Evolutionary conservation across 2,113 vertebrate genomes (phyloP), one percentile per base, ranked within the genome.

Genomic region (Hystrix brachyura): DNA sequence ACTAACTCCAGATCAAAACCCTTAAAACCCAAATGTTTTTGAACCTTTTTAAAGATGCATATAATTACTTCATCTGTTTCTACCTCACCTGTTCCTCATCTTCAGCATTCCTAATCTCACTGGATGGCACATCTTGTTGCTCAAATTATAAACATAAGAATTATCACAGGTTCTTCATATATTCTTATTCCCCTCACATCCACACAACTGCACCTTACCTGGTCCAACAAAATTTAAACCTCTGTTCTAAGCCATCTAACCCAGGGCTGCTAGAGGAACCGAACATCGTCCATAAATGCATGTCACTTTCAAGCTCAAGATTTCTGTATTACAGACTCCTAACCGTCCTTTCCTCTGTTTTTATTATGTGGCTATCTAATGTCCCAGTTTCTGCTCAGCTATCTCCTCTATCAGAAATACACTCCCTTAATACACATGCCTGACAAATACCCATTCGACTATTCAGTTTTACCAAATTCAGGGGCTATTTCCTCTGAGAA

Each of bases 161-260:
- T 93, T 34, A 87, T n/a, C 64, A 62, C 18, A 72, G 69, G 90
- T 55, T 74, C 51, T 65, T 95, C 74, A n/a, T n/a, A 87, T 69
- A 71, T 79, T 92, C 46, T 76, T 79, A 74, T 5, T 72, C 43
- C 7, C 7, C 32, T 87, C 81, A 64, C 34, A 86, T 62, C 65
- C 84, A 43, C 80, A 82, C 95, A 80, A 85, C 15, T 79, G 15
- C 17, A 93, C 91, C 46, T 84, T 29, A 89, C 11, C 48, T 46
- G 11, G 93, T 95, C 82, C 62, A 97, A 93, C 38, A 87, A n/a
- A 93, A 46, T 51, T 83, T 51, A 65, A 2, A 81, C 1, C 57
- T 67, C 32, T 65, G 6, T 88, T 72, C 32, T 46, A 93, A 94
- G 19, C 14, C 23, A 57, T 34, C 48, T 27, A 88, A 95, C 11